Base-by-base conservation (phyloP, 2,797 vertebrate species). In the Gephyroberyx darwinii region DNA sequence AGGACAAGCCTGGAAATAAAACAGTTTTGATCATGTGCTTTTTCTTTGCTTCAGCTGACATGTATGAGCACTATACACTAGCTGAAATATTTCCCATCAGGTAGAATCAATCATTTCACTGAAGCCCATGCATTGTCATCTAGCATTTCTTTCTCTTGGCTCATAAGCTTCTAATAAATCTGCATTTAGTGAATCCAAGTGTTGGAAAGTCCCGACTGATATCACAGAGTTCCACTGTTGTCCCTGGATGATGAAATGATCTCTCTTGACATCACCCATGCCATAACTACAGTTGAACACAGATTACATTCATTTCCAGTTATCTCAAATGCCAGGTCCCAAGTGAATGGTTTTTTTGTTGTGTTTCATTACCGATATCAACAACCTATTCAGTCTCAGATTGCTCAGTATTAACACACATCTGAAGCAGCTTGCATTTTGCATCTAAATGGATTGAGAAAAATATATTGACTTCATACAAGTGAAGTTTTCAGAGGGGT, bases 261-360 rank as follows among this genome's bases (percentile, higher is more conserved):
- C 69, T 76, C 69, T 68, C 60, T 78, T 53, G 56, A 70, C 69
- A 65, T 78, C 69, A 66, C 55, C 66, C 69, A 17, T 65, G 65
- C 77, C 60, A 83, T 75, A 72, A 80, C 78, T 45, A 71, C 63
- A 48, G 72, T 69, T 66, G 8, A 47, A 74, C 56, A 69, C 45
- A 74, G 77, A 80, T 63, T 71, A 26, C 31, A 79, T 72, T 64
- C 48, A 3, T 76, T 71, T 78, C 19, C 43, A 58, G 61, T 69
- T 9, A 71, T 81, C 69, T 79, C 53, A 16, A 60, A 48, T 59
- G 33, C 57, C 73, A 77, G 70, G 54, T 71, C 31, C 47, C 10
- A 35, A 52, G 51, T 51, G 39, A n/a, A 48, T 54, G 63, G 16
- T 2, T 13, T 74, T 72, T 75, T 75, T 73, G 47, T 69, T 47